These are phyloP conservation scores for Ochotona princeps DNA, from an alignment of 2,113 vertebrate species.

Conservation along the genomic window DNA sequence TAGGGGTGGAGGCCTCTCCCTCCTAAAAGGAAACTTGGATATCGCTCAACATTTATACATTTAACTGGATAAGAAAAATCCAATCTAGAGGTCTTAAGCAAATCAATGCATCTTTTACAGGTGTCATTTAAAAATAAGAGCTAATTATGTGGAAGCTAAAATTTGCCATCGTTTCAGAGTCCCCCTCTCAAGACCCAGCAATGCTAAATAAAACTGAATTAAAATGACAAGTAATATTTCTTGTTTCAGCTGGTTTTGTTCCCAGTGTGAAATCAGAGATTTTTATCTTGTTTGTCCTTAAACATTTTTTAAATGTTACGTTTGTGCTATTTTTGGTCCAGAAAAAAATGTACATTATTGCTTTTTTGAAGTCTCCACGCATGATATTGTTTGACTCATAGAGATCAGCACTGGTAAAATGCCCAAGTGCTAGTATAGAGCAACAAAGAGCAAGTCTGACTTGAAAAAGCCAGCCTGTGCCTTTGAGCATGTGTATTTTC, in stretches of 20 bases:
- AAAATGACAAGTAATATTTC: conserved; percentile 64
- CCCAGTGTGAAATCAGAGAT: conserved; percentile 62
- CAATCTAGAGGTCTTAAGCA: conserved; percentile 7
- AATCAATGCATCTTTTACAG: conserved; percentile 38
- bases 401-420: conserved; percentile 20
- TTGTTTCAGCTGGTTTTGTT: conserved; percentile 66
- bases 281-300: conserved; percentile 75
- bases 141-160: conserved; percentile 63
- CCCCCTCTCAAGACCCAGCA: conserved; percentile 20
- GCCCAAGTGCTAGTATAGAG: conserved; percentile 25
- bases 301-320: conserved; percentile 74
- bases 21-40: not conserved
- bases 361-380: conserved; percentile 43
- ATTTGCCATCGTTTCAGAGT: conserved; percentile 61
- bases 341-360: conserved; percentile 41
- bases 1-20: not conserved
- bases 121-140: conserved; percentile 60
- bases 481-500: not conserved
- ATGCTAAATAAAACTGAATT: conserved; percentile 63
- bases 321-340: conserved; percentile 64
- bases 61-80: conserved; percentile 16
- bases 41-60: not conserved
- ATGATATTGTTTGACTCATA: conserved; percentile 31
- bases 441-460: conserved; percentile 13
- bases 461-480: not conserved